Evolutionary conservation across 37 sponge, comb jelly and placozoan genomes (phyloP).

Genomic region (Oscarella lobularis): DNA sequence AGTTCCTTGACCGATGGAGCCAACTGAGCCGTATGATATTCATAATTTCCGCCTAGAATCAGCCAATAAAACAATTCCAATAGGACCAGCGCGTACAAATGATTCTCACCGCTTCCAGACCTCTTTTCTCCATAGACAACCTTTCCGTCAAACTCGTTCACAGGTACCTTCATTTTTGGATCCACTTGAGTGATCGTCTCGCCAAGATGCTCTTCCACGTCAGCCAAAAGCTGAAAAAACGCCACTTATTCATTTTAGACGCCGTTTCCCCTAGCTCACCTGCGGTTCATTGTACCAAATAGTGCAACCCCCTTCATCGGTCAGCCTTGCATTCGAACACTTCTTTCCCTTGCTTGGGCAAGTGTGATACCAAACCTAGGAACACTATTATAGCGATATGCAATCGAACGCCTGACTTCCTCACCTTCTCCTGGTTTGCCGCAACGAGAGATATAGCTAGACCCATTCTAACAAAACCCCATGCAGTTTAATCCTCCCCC

Average conservation of each 20-base stretch:
- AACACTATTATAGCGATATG: background rate
- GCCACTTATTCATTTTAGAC: too few species aligned
- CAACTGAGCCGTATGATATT: slow-evolving; percentile 52
- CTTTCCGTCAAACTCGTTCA: slow-evolving; percentile 86
- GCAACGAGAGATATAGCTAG: slow-evolving; percentile 85
- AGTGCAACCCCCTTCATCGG: slow-evolving; percentile 82
- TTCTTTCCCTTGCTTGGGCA: slow-evolving; percentile 77
- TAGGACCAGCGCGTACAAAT: too few species aligned
- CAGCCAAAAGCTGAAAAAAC: slow-evolving; percentile 38
- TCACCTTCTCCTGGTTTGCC: slow-evolving; percentile 74
- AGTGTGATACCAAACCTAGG: slow-evolving; percentile 90
- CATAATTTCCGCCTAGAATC: slow-evolving; percentile 7
- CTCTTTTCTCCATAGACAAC: slow-evolving; percentile 77
- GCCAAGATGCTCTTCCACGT: slow-evolving; percentile 79
- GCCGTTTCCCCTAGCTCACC: too few species aligned
- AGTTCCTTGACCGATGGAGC: slow-evolving; percentile 61
- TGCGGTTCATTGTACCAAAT: slow-evolving; percentile 90
- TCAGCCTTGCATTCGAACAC: slow-evolving; percentile 72
- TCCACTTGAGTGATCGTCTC: slow-evolving; percentile 54
- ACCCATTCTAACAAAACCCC: slow-evolving; percentile 93
- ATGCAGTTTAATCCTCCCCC: too few species aligned
- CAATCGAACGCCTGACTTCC: background rate
- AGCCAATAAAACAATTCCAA: background rate
- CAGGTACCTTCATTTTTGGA: slow-evolving; percentile 37
- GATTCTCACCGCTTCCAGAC: slow-evolving; percentile 4